These are phyloP conservation scores for Sarcophaga rosellei DNA, from an alignment of 2,888 invertebrate species.

Conservation along the genomic window DNA sequence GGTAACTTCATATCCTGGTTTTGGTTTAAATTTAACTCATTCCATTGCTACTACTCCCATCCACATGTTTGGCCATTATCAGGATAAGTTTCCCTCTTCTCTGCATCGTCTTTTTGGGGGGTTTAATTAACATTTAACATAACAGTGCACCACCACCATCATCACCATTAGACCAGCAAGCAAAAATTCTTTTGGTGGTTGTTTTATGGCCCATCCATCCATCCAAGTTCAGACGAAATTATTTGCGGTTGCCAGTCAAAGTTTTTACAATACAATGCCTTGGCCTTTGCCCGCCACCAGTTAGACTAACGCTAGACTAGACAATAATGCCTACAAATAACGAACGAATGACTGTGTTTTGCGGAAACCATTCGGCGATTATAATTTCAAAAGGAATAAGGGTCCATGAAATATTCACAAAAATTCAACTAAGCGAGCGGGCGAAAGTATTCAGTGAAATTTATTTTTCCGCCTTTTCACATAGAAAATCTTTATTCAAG, in stretches of 20 bases:
- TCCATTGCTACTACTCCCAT: background rate
- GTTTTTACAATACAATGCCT: slow-evolving; percentile 37
- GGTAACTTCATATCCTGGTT: too few relatives aligned
- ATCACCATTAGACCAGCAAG: background rate
- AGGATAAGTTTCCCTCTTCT: background rate
- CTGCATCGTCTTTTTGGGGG: background rate
- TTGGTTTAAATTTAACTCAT: too few relatives aligned
- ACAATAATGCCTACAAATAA: slow-evolving; percentile 32
- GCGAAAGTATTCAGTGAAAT: slow-evolving; percentile 24
- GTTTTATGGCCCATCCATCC: slow-evolving; percentile 36
- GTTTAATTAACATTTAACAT: slow-evolving; percentile 66
- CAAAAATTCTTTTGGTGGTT: slow-evolving; percentile 57
- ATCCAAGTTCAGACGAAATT: slow-evolving; percentile 54
- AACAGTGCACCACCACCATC: slow-evolving; percentile 42
- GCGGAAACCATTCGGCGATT: too few relatives aligned
- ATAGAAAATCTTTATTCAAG: slow-evolving; percentile 35
- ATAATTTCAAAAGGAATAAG: too few relatives aligned
- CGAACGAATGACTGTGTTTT: slow-evolving; percentile 11
- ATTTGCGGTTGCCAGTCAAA: slow-evolving; percentile 33
- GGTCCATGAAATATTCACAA: slow-evolving; percentile 31
- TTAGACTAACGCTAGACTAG: slow-evolving; percentile 19
- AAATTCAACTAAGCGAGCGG: slow-evolving; percentile 21
- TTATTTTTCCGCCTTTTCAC: slow-evolving; percentile 9
- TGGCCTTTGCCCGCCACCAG: slow-evolving; percentile 43
- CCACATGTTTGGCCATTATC: slow-evolving; percentile 16